phyloP scores from a whole-genome alignment of 2,113 vertebrate genomes.

The Herpailurus yagouaroundi region DNA sequence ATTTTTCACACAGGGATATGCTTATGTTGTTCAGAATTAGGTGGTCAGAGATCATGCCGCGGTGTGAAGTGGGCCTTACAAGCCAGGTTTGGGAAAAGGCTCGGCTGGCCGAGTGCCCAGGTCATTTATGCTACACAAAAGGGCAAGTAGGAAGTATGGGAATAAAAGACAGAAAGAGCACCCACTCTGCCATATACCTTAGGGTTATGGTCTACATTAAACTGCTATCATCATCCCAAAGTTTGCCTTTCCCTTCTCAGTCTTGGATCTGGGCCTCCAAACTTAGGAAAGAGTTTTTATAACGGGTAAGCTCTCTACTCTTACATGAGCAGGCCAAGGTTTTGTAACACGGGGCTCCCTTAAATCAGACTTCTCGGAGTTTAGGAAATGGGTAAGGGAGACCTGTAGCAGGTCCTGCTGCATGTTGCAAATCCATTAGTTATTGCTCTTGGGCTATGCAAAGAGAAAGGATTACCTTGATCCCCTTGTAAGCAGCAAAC shows the following conservation, averaged over 20 bases:
- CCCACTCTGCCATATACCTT: background rate
- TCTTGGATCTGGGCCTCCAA: background rate
- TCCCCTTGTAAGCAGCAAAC: conserved; percentile 94
- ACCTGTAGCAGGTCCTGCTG: background rate
- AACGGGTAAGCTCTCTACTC: background rate
- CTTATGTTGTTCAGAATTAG: background rate
- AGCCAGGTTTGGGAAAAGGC: background rate
- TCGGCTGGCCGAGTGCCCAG: background rate
- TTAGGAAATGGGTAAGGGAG: background rate
- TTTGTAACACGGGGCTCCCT: background rate
- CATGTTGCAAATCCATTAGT: conserved; percentile 18
- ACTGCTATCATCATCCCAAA: background rate
- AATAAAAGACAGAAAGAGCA: background rate
- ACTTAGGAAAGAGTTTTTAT: background rate
- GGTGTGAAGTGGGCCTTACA: background rate
- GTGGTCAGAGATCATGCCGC: background rate
- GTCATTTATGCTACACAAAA: background rate
- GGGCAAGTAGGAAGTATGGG: conserved; percentile 42
- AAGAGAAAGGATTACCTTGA: conserved; percentile 90
- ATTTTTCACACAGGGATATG: background rate
- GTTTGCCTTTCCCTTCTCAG: background rate
- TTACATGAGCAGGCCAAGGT: background rate
- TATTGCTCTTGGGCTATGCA: conserved; percentile 39
- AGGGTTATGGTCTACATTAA: rapidly evolving
- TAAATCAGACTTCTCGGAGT: background rate